Base-by-base conservation (phyloP, 2,113 vertebrate species). In the Rhynchopsitta pachyrhyncha region DNA sequence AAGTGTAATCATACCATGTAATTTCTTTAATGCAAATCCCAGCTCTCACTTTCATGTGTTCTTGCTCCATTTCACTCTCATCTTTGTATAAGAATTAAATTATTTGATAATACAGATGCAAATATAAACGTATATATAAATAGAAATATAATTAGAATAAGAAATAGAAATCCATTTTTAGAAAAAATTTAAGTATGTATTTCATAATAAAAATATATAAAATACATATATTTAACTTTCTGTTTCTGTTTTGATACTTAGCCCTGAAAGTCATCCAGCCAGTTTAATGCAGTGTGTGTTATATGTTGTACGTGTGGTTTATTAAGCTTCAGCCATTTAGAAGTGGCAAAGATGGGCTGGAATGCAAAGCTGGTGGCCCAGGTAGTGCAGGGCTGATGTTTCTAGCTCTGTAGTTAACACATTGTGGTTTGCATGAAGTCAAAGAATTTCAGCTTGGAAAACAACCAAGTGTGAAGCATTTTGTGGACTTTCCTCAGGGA, bases 1-100 rank as follows among this genome's bases (percentile, higher is more conserved):
- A 60, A 52, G 42, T n/a, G n/a, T 49, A 60, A 59, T 63, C 77
- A 33, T 73, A 44, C 7, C 0, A 0, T 46, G n/a, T 28, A 2
- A 16, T 82, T 91, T 52, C 59, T 88, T 59, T 39, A 35, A 83
- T 70, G 37, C 9, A 63, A 71, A 74, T 67, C 86, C 25, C 71
- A 74, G 6, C 53, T 90, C 9, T 80, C 19, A 6, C 28, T 82
- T 94, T 91, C 28, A 27, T 8, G 2, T 17, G n/a, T 87, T 92
- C 1, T 2, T 83, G 6, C 18, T 86, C 50, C 9, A 23, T 52
- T 12, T 42, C 25, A 24, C 59, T 62, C 2, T 28, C 33, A n/a
- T 23, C 55, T n/a, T 23, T 59, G 20, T 59, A 15, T 15, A 23
- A n/a, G 13, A 33, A 20, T 55, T 33, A 13, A 33, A 13, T 33